Base-by-base conservation (phyloP, 2,797 vertebrate genomes). In the Rachycentron canadum region DNA sequence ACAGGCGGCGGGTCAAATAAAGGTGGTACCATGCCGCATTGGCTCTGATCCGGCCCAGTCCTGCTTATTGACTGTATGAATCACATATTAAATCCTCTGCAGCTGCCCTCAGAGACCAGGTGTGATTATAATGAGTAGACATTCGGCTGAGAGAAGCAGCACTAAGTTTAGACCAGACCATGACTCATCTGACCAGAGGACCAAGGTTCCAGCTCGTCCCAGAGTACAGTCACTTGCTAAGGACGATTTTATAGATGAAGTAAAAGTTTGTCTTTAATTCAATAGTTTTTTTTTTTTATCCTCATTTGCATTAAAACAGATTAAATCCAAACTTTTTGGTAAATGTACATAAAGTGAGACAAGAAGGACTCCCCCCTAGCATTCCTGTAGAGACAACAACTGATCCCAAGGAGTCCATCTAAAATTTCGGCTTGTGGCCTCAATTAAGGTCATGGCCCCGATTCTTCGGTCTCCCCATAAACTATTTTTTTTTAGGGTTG, bases 41-140 rank as follows among this genome's bases (percentile, higher is more conserved):
- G 13, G 58, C 53, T 76, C 14, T 70, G 58, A 71, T 57, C 25
- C 21, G 12, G 38, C 45, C 36, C 4, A 13, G 45, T 52, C 7
- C 0, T 49, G 49, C 55, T 57, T 75, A 50, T 36, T 25, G 40
- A 69, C 52, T 59, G 62, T 28, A 17, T 14, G 32, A 32, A 3
- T 17, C 69, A 45, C 55, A 50, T 41, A 78, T 75, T 67, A 76
- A 64, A 81, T 45, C 53, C 61, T 61, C 57, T 49, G 72, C 30
- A 65, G 68, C 7, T 32, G 59, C 23, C 60, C 69, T n/a, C 10
- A 78, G 73, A 62, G 49, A 45, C 69, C 80, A 81, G 84, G 65
- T 79, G 78, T 73, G 78, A 73, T 64, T 56, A 81, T 52, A 85
- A 81, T 23, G 38, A 83, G 76, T 40, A 34, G 49, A 61, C 62